Base-by-base conservation (phyloP, 2,797 vertebrate species). In the Acanthurus tractus region DNA sequence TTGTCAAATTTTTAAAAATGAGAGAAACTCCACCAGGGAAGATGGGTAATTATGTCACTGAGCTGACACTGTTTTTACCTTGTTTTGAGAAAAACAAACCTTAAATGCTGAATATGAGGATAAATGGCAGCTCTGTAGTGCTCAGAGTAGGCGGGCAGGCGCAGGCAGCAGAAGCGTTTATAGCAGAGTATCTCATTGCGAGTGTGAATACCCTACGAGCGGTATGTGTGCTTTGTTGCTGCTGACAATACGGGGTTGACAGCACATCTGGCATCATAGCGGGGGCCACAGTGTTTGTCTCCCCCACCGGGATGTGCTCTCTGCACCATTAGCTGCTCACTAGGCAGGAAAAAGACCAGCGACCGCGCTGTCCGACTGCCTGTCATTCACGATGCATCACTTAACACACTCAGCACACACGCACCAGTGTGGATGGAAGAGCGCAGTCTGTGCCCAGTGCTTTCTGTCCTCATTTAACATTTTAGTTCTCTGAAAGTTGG, bases 321-420 rank as follows among this genome's bases (percentile, higher is more conserved):
- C 83, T 86, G 83, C 93, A 90, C 89, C 91, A 92, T 94, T 94
- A 94, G 92, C 85, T 90, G 91, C 92, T 93, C 86, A 88, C 81
- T 61, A 82, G 88, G 90, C 92, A 92, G 85, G 90, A 91, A 93
- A 93, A 91, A 89, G 78, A 88, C 66, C 81, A 79, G 70, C 79
- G 64, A 63, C 68, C 61, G 75, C 15, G 55, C 65, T 63, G 70
- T 80, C 81, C 89, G 65, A n/a, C 87, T 78, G 85, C 84, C 86
- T 81, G 74, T 87, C 89, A 83, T 76, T 86, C 74, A 65, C 59
- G 62, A 85, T 86, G 80, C 91, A 84, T 90, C 86, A 77, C 79
- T 84, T 79, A 81, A 77, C 78, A 78, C 75, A 15, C 68, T 53
- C 72, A 53, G 70, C 48, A 44, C 55, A 11, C 10, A 17, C 71